phyloP scores from a whole-genome alignment of 1,140 invertebrate species.

The Bombyx mandarina region DNA sequence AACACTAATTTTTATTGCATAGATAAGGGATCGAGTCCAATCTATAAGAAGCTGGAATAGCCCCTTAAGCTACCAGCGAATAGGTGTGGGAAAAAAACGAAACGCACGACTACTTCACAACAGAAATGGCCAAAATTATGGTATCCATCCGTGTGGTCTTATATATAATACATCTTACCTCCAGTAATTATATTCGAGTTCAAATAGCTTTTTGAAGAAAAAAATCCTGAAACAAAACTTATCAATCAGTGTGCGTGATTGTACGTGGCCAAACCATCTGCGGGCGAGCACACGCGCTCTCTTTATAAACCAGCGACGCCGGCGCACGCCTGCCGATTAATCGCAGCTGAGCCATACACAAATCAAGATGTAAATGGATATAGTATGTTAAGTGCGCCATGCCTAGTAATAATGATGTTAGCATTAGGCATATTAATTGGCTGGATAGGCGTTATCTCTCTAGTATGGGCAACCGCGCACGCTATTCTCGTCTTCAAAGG shows the following conservation, averaged over 20 bases:
- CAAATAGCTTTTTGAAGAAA: no score
- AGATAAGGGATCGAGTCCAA: no score
- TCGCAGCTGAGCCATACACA: constrained; percentile 57
- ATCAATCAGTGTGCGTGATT: background rate
- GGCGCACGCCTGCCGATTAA: constrained; percentile 61
- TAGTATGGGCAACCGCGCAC: constrained; percentile 36
- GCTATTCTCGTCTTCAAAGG: constrained; percentile 24
- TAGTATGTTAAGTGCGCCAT: constrained; percentile 65
- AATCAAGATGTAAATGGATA: constrained; percentile 70
- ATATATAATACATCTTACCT: no score
- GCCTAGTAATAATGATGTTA: constrained; percentile 69
- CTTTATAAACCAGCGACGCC: constrained; percentile 54
- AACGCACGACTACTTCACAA: no score
- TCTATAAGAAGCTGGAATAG: no score
- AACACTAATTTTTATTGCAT: no score
- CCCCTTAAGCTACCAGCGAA: no score
- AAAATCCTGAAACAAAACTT: no score
- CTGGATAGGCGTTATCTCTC: constrained; percentile 59
- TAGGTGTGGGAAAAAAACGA: no score
- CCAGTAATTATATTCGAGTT: no score
- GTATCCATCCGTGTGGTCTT: no score
- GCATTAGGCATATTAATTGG: constrained; percentile 70
- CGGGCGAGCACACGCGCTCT: constrained; percentile 28
- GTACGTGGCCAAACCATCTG: constrained; percentile 14
- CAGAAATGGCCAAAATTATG: no score